These are phyloP conservation scores for Endotricha flammealis DNA, from an alignment of 2,888 invertebrate species.

Conservation along the genomic window DNA sequence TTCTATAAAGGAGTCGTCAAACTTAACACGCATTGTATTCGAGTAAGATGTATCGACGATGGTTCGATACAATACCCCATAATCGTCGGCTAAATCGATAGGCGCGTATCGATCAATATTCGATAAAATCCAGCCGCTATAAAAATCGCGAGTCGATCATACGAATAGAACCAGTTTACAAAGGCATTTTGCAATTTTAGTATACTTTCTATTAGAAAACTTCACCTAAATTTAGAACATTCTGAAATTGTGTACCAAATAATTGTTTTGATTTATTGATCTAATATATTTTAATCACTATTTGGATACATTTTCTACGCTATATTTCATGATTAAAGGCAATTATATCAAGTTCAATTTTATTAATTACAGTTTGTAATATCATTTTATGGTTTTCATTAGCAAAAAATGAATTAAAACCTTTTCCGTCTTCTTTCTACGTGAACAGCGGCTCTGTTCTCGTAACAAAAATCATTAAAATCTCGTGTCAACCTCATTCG, in stretches of 20 bases:
- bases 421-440: too few relatives aligned
- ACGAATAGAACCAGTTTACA: constrained; percentile 50
- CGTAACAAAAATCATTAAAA: too few relatives aligned
- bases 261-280: constrained; percentile 60
- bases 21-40: not conserved
- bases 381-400: too few relatives aligned
- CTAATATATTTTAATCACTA: constrained; percentile 22
- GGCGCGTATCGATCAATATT: constrained; percentile 30
- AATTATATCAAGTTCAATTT: not conserved
- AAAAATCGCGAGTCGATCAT: constrained; percentile 47
- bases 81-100: constrained; percentile 20
- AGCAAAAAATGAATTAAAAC: too few relatives aligned
- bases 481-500: too few relatives aligned
- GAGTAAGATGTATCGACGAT: constrained; percentile 3
- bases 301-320: not conserved
- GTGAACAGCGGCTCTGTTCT: too few relatives aligned
- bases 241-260: constrained; percentile 43
- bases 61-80: constrained; percentile 7
- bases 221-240: constrained; percentile 36
- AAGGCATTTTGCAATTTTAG: constrained; percentile 62
- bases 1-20: not conserved
- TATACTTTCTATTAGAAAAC: constrained; percentile 72
- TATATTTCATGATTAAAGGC: not conserved
- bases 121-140: constrained; percentile 36
- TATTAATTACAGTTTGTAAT: not conserved